A percentile compares a stretch with the other conserved stretches of the same genome.
These are phyloP conservation scores for Glareola pratincola DNA, from an alignment of 2,113 vertebrate genomes.

Conservation along the genomic window DNA sequence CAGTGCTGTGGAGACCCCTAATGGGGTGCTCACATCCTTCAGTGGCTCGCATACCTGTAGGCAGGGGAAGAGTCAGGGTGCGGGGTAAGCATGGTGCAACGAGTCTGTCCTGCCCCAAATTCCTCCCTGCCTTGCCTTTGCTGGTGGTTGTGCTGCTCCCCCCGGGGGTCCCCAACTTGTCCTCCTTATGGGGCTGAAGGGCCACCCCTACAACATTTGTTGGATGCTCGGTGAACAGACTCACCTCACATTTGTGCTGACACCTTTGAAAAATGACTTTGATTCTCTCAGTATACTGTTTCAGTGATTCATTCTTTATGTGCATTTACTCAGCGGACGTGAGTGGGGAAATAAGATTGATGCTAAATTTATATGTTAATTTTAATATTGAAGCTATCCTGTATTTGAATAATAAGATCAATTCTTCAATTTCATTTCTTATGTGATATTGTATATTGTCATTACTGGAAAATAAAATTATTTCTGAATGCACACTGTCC, in stretches of 20 bases:
- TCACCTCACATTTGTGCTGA: constrained; percentile 51
- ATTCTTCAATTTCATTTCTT: constrained; percentile 80
- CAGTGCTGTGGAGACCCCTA: neutral
- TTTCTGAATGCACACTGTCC: constrained; percentile 68
- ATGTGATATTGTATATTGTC: constrained; percentile 68
- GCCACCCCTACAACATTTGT: constrained; percentile 58
- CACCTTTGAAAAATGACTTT: constrained; percentile 71
- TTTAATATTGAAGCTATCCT: constrained; percentile 77
- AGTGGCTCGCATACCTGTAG: neutral
- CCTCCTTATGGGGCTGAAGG: neutral
- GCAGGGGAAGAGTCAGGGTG: neutral
- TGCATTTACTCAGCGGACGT: constrained; percentile 65
- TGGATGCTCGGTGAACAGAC: constrained; percentile 58
- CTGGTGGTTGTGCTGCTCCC: neutral
- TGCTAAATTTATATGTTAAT: constrained; percentile 84
- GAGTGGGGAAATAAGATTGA: constrained; percentile 73
- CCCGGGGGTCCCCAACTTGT: rapidly evolving
- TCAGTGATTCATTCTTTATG: constrained; percentile 77
- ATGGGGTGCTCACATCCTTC: rapidly evolving
- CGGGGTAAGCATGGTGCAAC: rapidly evolving
- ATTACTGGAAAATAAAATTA: constrained; percentile 70
- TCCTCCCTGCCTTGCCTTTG: neutral
- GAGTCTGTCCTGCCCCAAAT: neutral
- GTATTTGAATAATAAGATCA: constrained; percentile 77
- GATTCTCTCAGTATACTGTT: constrained; percentile 66